Conservation (phyloP, 23 tunicate genomes). For the Oikopleura dioica region DNA sequence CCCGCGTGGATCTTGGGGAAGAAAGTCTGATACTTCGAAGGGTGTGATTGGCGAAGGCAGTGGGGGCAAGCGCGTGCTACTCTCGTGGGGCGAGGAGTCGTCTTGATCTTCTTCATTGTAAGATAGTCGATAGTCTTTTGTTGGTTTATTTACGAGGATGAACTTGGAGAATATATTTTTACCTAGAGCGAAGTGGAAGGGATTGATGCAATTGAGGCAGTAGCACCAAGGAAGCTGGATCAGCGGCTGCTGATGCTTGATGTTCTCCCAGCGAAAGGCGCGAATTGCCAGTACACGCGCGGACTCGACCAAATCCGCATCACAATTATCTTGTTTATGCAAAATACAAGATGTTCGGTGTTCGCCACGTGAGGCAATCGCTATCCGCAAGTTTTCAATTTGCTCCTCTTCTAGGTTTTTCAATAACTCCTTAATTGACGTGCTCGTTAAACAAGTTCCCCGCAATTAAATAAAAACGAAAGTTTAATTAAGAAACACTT, state of each 20-base stretch:
- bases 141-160: too few relatives aligned
- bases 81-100: neutral
- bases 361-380: neutral
- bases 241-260: neutral
- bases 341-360: neutral
- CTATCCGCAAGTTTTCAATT: neutral
- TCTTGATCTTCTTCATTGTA: neutral
- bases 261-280: neutral
- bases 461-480: too few relatives aligned
- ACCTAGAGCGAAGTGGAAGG: slow-evolving; percentile 4
- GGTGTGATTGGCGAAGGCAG: neutral
- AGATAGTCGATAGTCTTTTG: neutral
- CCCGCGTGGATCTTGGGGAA: neutral
- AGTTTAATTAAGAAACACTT: too few relatives aligned
- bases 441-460: too few relatives aligned
- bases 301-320: slow-evolving; percentile 2
- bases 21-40: neutral
- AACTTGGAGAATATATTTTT: too few relatives aligned
- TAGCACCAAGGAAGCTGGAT: neutral
- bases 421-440: neutral
- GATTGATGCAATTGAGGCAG: neutral
- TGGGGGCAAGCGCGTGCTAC: neutral
- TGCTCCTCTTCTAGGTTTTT: neutral
- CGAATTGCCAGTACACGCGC: neutral
- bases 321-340: neutral